These are phyloP conservation scores for Scophthalmus maximus DNA, from an alignment of 2,113 vertebrate genomes.

Conservation along the genomic window DNA sequence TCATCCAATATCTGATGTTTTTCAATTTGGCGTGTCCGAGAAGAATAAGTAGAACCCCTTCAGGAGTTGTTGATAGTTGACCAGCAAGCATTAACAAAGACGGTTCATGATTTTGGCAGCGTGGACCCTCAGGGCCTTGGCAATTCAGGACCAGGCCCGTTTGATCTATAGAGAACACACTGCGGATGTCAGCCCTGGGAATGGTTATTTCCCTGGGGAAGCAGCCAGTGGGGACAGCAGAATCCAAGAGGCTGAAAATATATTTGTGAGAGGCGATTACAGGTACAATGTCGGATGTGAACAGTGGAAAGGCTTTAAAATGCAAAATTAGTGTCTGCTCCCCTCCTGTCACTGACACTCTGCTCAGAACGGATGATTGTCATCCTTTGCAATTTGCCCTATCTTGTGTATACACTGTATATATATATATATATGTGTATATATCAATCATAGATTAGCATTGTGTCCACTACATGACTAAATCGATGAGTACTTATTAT, in stretches of 20 bases:
- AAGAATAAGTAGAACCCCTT: slow-evolving; percentile 42
- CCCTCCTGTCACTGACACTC: slow-evolving; percentile 34
- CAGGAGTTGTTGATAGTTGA: slow-evolving; percentile 37
- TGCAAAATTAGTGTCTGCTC: slow-evolving; percentile 58
- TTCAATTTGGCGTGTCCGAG: neutral
- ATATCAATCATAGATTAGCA: neutral
- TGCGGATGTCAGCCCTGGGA: slow-evolving; percentile 71
- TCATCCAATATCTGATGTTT: slow-evolving; percentile 23
- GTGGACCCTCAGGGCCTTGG: slow-evolving; percentile 56
- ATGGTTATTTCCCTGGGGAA: slow-evolving; percentile 76
- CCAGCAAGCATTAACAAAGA: slow-evolving; percentile 56
- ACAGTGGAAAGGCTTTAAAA: slow-evolving; percentile 66
- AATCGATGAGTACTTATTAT: slow-evolving; percentile 21
- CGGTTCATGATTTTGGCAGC: slow-evolving; percentile 58
- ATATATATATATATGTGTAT: neutral
- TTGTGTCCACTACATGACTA: slow-evolving; percentile 9
- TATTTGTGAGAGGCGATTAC: slow-evolving; percentile 69
- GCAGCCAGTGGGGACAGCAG: slow-evolving; percentile 58
- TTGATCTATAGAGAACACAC: slow-evolving; percentile 77
- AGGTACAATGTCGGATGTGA: slow-evolving; percentile 63
- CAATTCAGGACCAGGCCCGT: slow-evolving; percentile 62
- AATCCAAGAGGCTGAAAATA: slow-evolving; percentile 80
- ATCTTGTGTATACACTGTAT: slow-evolving; percentile 18
- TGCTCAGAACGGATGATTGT: slow-evolving; percentile 27
- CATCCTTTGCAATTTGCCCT: slow-evolving; percentile 24